A percentile compares a stretch with the other conserved stretches of the same genome.
These are phyloP conservation scores for Dinoponera quadriceps DNA, from an alignment of 1,140 invertebrate genomes.

Conservation along the genomic window DNA sequence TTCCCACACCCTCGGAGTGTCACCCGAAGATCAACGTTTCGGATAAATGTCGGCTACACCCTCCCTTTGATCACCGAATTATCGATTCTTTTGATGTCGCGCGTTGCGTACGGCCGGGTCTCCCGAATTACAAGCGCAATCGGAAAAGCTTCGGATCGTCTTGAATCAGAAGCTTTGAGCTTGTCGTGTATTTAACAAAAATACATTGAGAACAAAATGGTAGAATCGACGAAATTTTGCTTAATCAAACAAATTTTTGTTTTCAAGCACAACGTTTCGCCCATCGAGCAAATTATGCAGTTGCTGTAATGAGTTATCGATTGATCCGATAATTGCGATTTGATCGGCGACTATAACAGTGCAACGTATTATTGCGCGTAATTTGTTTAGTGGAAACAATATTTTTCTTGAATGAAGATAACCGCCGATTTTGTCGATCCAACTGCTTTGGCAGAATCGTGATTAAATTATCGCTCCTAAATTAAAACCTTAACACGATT, in stretches of 20 bases:
- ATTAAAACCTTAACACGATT: neutral
- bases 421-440: neutral
- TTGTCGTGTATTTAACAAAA: neutral
- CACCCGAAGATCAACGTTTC: slow-evolving; percentile 14
- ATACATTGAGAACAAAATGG: no score
- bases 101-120: neutral
- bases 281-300: no score
- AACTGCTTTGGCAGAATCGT: no score
- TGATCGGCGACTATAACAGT: no score
- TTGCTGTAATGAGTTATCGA: no score
- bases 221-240: no score
- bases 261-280: no score
- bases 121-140: neutral
- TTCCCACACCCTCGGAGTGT: neutral
- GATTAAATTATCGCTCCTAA: neutral
- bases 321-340: no score
- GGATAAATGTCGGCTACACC: neutral
- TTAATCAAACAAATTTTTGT: no score
- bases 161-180: neutral
- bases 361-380: no score
- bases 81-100: neutral
- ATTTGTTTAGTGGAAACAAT: no score
- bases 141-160: neutral
- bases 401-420: no score
- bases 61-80: neutral